phyloP scores from a whole-genome alignment of 1,140 invertebrate species.

The Drosophila pachea region DNA sequence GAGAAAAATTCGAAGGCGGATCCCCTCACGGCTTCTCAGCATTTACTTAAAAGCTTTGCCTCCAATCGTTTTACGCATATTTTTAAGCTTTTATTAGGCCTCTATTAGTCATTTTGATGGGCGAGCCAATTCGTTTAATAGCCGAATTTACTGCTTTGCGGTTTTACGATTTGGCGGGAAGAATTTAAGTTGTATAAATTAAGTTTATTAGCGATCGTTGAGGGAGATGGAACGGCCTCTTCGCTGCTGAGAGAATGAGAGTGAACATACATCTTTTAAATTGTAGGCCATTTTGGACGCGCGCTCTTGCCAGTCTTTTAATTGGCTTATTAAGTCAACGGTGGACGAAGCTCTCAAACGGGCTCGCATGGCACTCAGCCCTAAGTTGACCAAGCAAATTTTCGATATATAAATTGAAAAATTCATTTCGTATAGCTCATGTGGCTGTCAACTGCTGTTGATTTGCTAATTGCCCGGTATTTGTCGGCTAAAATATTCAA shows the following conservation, averaged over 20 bases:
- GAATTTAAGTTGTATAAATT: constrained; percentile 50
- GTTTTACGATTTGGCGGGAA: constrained; percentile 6
- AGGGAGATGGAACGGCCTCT: neutral
- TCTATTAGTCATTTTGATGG: neutral
- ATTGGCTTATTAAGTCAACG: constrained; percentile 64
- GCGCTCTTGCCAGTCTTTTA: constrained; percentile 36
- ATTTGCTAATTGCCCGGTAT: constrained; percentile 70
- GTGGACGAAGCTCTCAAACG: constrained; percentile 38
- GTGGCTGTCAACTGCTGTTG: constrained; percentile 58
- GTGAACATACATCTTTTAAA: too few relatives aligned
- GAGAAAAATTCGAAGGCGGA: too few relatives aligned
- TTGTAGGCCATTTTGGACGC: neutral
- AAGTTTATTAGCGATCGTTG: constrained; percentile 23
- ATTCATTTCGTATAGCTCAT: constrained; percentile 31
- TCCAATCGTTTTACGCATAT: neutral
- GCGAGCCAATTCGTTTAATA: neutral
- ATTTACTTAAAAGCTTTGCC: neutral
- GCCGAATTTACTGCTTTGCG: constrained; percentile 26
- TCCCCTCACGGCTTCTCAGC: too few relatives aligned
- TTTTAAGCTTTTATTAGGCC: neutral
- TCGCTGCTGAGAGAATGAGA: too few relatives aligned
- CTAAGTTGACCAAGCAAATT: neutral
- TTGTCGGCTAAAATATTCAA: constrained; percentile 43
- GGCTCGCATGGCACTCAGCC: constrained; percentile 1
- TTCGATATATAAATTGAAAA: too few relatives aligned